phyloP scores from a whole-genome alignment of 2,888 invertebrate genomes.

The Eumacrocentrus americanus region DNA sequence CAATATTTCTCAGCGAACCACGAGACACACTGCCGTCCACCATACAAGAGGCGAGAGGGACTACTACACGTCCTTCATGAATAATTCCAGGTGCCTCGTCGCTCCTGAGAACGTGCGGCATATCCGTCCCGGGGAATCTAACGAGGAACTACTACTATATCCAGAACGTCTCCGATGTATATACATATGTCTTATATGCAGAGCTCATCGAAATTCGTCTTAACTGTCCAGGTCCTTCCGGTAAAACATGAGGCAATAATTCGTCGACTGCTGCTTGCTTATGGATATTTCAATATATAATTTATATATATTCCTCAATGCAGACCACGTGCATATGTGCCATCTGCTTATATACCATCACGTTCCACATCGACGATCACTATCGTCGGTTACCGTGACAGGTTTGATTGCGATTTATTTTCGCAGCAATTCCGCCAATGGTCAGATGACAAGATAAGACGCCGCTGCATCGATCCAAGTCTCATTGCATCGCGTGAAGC shows the following conservation, averaged over 20 bases:
- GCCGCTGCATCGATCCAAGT: conserved; percentile 23
- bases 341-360: too few relatives aligned
- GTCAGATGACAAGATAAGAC: conserved; percentile 29
- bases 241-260: too few relatives aligned
- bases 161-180: too few relatives aligned
- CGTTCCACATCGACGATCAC: neutral
- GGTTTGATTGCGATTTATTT: conserved; percentile 15
- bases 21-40: neutral
- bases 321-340: neutral
- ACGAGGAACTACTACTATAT: conserved; percentile 24
- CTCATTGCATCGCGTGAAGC: conserved; percentile 18
- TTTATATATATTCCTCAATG: too few relatives aligned
- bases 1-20: neutral
- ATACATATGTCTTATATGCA: conserved; percentile 7
- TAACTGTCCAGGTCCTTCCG: conserved; percentile 15
- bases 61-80: conserved; percentile 37
- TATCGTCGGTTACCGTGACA: neutral
- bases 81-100: conserved; percentile 35
- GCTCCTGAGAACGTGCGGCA: conserved; percentile 30
- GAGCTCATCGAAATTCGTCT: conserved; percentile 29
- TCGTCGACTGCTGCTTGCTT: too few relatives aligned
- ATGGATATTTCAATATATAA: too few relatives aligned
- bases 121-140: conserved; percentile 34
- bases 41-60: neutral
- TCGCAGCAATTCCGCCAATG: neutral